Evolutionary conservation across 92 coral and sea anemone genomes (phyloP), one percentile per base, ranked within the genome.

Genomic region (Diadumene lineata): DNA sequence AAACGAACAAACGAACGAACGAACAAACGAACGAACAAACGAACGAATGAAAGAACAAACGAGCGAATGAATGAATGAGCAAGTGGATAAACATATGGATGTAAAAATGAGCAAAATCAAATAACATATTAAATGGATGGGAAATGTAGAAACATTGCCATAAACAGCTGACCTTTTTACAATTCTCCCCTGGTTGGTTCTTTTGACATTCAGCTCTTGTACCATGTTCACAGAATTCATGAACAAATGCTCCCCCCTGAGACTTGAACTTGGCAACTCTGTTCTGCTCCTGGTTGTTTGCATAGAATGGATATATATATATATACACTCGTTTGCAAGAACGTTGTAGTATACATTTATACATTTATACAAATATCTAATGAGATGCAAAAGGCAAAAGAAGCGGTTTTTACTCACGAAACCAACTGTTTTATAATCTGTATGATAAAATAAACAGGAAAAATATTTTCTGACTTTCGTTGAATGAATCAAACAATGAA

Each of bases 231-330:
- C 99, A 96, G 64, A 96, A 96, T 73, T 96, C 99, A 66, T 96
- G 99, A 32, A 96, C 99, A 81, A 88, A 92, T 30, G 99, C 99
- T 44, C 99, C 99, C 25, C 99, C 99, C 55, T 96, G 99, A 25
- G 97, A 92, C 80, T 92, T 96, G 73, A 96, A 96, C 72, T 96
- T 96, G 46, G 92, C 96, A 32, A 91, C 97, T 31, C 85, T 96
- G 24, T 88, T 82, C 82, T 89, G 99, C 58, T 96, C 97, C 99
- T 94, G 70, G n/a, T n/a, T n/a, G n/a, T n/a, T n/a, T n/a, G n/a
- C n/a, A n/a, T n/a, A n/a, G n/a, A n/a, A n/a, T n/a, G n/a, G n/a
- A n/a, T n/a, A n/a, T n/a, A n/a, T n/a, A n/a, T n/a, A n/a, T n/a
- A n/a, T n/a, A n/a, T n/a, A n/a, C n/a, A n/a, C n/a, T n/a, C n/a